Conservation (phyloP, 2,113 vertebrate species). For the Elephas maximus region DNA sequence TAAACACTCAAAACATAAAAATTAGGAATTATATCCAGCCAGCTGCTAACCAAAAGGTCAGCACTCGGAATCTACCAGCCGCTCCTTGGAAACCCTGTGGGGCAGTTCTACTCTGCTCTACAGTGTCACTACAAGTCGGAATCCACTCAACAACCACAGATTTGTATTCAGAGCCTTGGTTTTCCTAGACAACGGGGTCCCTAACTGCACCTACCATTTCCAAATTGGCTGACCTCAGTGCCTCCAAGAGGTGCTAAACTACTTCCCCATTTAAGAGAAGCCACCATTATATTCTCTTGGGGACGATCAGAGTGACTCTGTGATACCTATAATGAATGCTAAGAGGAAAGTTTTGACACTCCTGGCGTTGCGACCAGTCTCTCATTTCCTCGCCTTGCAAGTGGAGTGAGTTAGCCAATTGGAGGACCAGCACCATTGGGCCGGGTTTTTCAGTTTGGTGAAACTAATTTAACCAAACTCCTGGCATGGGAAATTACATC, state of each 20-base stretch:
- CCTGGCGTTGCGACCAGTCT: not conserved
- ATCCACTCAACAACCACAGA: too few species aligned
- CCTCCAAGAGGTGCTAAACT: not conserved
- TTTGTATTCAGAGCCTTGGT: not conserved
- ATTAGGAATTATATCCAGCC: not conserved
- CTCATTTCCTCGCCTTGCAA: not conserved
- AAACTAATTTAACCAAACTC: not conserved
- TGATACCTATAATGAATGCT: not conserved
- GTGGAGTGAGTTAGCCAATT: not conserved
- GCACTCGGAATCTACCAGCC: too few species aligned
- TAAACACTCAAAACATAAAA: constrained; percentile 15
- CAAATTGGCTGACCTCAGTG: not conserved
- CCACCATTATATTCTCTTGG: not conserved
- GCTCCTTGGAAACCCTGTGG: too few species aligned
- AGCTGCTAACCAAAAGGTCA: too few species aligned
- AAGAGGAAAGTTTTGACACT: not conserved
- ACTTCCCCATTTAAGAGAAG: not conserved
- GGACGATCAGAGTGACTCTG: not conserved
- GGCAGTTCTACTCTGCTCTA: too few species aligned
- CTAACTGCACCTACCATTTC: not conserved
- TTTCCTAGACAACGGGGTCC: not conserved
- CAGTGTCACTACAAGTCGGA: too few species aligned
- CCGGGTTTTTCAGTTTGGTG: not conserved
- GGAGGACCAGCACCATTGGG: not conserved
- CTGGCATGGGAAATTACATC: not conserved